phyloP scores from a whole-genome alignment of 2,113 vertebrate genomes.

The Lutjanus erythropterus region DNA sequence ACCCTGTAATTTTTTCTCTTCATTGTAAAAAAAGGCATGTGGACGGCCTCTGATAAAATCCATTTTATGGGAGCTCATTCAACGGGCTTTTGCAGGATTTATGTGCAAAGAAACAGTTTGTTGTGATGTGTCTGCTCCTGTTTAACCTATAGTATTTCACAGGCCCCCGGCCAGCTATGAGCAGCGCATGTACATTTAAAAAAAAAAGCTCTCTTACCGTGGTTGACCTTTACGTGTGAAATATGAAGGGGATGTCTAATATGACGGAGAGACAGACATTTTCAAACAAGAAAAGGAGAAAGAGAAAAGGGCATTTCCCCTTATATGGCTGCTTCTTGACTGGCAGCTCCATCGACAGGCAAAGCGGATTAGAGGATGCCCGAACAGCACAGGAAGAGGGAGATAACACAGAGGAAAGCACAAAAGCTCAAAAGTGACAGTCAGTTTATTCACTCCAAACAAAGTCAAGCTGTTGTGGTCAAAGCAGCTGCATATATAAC shows the following conservation, averaged over 20 bases:
- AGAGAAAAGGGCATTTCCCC: conserved; percentile 23
- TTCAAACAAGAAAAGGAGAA: neutral
- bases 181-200: neutral
- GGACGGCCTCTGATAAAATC: conserved; percentile 47
- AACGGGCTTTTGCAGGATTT: conserved; percentile 51
- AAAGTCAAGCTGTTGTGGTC: conserved; percentile 9
- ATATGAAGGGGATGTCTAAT: conserved; percentile 22
- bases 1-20: conserved; percentile 2
- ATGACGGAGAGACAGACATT: neutral
- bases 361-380: conserved; percentile 50
- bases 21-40: conserved; percentile 56
- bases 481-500: conserved; percentile 13
- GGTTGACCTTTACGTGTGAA: conserved; percentile 41
- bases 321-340: conserved; percentile 56
- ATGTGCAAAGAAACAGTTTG: conserved; percentile 33
- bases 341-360: conserved; percentile 30
- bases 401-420: conserved; percentile 27
- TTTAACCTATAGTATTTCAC: conserved; percentile 47
- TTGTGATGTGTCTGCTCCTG: conserved; percentile 30
- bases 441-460: conserved; percentile 34
- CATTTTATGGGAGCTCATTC: conserved; percentile 56
- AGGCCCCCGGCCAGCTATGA: conserved; percentile 24
- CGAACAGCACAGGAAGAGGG: conserved; percentile 52
- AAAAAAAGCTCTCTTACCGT: neutral
- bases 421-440: conserved; percentile 26